Evolutionary conservation across 2,888 invertebrate species (phyloP), one percentile per base, ranked within the genome.

Genomic region (Trichogramma evanescens): DNA sequence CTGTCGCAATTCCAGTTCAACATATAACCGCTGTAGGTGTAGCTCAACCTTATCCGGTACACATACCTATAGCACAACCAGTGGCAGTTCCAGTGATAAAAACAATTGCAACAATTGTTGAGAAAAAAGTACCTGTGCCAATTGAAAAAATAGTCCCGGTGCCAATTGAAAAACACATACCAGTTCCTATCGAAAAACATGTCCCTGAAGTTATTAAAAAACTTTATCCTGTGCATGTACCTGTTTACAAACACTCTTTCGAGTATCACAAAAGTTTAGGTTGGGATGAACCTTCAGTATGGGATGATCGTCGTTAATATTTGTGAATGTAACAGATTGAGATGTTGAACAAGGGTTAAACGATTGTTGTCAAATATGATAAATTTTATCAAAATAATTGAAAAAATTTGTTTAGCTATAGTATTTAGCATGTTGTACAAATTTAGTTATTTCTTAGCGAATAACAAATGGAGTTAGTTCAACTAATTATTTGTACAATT

Each of bases 41-140:
- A 0, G 82, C 84, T 0, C 86, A 87, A 62, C 86, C 86, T 0
- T 84, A 87, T 45, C 87, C 87, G 0, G 86, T 87, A 6, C 86
- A 86, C 61, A 80, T 88, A 0, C 86, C 87, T 2, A 85, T 87
- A 0, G 83, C 86, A 0, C 86, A 86, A 66, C 86, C 87, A 0
- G 81, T 87, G 0, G 83, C 86, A 0, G 84, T 88, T 5, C 88
- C 87, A 0, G 82, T 88, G 3, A 81, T 87, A 49, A 87, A 84
- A 71, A 87, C 87, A 66, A 81, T 88, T 1, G 82, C 84, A 0
- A 81, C 87, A 49, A 86, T 87, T 0, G 82, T 88, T 2, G 87
- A 87, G 69, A 88, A 87, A 71, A 87, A 84, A 40, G 85, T 88
- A 6, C 87, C 87, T 0, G 86, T 85, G 71, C 85, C 86, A 1